These are phyloP conservation scores for Hippolais icterina DNA, from an alignment of 2,113 vertebrate genomes.

Conservation along the genomic window DNA sequence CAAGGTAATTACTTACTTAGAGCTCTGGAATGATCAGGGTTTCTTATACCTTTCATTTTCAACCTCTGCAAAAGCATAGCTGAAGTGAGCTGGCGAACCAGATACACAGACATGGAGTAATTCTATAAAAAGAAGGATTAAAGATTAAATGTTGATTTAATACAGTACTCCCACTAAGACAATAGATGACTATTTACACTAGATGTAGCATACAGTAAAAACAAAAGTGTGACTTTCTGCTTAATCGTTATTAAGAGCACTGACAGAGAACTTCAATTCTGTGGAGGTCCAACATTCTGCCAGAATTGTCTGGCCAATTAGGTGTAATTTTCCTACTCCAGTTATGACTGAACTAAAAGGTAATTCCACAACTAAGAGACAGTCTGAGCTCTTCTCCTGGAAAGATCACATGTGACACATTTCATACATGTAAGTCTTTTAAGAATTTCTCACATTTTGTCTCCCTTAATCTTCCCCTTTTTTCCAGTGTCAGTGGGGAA, in stretches of 20 bases:
- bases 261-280: neutral
- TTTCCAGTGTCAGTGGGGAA: neutral
- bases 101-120: constrained; percentile 96
- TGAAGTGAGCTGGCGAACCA: constrained; percentile 95
- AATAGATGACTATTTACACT: neutral
- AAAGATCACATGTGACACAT: neutral
- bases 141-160: neutral
- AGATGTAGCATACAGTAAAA: neutral
- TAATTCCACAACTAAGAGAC: neutral
- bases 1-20: constrained; percentile 82
- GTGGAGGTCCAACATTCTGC: neutral
- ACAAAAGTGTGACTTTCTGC: neutral
- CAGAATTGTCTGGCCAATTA: neutral
- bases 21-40: constrained; percentile 97
- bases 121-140: constrained; percentile 78
- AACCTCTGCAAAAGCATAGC: constrained; percentile 92
- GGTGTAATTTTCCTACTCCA: neutral
- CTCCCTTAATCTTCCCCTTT: neutral
- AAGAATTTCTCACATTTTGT: neutral
- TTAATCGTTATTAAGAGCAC: neutral
- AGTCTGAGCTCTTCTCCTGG: neutral
- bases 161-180: neutral
- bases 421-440: neutral
- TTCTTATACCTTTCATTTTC: constrained; percentile 96
- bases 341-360: neutral